Base-by-base conservation (phyloP, 1,140 invertebrate genomes). In the Chelonus insularis region DNA sequence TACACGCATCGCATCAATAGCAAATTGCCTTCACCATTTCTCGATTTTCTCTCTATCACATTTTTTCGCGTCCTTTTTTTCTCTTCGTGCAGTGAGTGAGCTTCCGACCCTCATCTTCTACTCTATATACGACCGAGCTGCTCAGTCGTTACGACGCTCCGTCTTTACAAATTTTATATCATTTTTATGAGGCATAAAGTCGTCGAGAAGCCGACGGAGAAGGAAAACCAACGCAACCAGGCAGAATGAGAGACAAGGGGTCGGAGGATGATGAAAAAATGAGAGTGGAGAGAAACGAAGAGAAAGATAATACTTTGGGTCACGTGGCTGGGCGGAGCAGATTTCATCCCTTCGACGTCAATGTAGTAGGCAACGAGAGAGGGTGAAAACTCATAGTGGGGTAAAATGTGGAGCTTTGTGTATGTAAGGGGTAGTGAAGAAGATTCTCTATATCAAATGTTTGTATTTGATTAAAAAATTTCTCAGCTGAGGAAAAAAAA, bases 101-200 rank as follows among this genome's bases (percentile, higher is more conserved):
- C 62, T 59, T 61, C 20, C 62, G 57, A 61, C 65, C 67, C 71
- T 71, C 67, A 62, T 71, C 67, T 66, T 64, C 66, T 47, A 60
- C 68, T 71, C 73, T 72, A 72, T 67, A 73, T 70, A 67, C 52
- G 60, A 51, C 65, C 64, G 70, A 76, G 76, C 69, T 72, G 72
- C 74, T 74, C 62, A 66, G 69, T 79, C 74, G 74, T 79, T 77
- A 77, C 72, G 67, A 57, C 59, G 74, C 71, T 72, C 68, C 76
- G 73, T 80, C 77, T 79, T 78, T 79, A 80, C 78, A 80, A 80
- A 80, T 80, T 80, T 79, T 80, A 79, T 79, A 79, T 78, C 71
- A 77, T 77, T 80, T 80, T 80, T 80, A 80, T 77, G 77, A 78
- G 71, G 69, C 78, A 79, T 80, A 80, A 79, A 79, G 74, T 80